Conservation (phyloP, 2,888 invertebrate species). For the Camptogramma bilineatum region DNA sequence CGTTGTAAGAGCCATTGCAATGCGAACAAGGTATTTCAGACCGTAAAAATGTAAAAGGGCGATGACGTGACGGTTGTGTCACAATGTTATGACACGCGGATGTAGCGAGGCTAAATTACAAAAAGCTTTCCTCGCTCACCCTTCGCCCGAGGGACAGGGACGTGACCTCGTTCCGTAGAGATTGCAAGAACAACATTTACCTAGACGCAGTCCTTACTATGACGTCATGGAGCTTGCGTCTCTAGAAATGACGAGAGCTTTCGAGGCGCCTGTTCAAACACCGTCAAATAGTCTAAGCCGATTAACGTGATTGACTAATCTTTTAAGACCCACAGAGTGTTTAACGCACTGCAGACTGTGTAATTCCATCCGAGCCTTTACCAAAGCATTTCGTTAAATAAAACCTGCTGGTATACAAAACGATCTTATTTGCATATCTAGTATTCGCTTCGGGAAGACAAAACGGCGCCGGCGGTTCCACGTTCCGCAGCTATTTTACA, state of each 20-base stretch:
- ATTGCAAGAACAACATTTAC: conserved; percentile 65
- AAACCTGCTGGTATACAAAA: conserved; percentile 38
- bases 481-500: conserved; percentile 32
- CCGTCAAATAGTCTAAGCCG: conserved; percentile 32
- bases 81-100: conserved; percentile 57
- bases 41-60: conserved; percentile 44
- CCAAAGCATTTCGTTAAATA: conserved; percentile 37
- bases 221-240: conserved; percentile 53
- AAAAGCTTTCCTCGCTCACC: conserved; percentile 68
- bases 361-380: conserved; percentile 38
- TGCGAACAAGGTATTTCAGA: conserved; percentile 38
- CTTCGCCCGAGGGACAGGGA: conserved; percentile 61
- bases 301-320: conserved; percentile 29
- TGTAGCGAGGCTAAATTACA: conserved; percentile 59
- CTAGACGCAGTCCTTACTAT: conserved; percentile 58
- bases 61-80: conserved; percentile 49
- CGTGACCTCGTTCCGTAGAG: conserved; percentile 64
- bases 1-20: conserved; percentile 37
- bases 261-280: conserved; percentile 28
- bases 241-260: conserved; percentile 15
- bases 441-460: conserved; percentile 39
- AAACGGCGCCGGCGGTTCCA: conserved; percentile 31
- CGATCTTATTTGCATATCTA: conserved; percentile 49
- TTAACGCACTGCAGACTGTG: conserved; percentile 23
- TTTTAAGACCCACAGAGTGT: conserved; percentile 13